Percentiles rank a stretch among this genome's conserved stretches.
These are phyloP conservation scores for Dicrurus megarhynchus DNA, from an alignment of 2,113 vertebrate genomes.

Conservation along the genomic window DNA sequence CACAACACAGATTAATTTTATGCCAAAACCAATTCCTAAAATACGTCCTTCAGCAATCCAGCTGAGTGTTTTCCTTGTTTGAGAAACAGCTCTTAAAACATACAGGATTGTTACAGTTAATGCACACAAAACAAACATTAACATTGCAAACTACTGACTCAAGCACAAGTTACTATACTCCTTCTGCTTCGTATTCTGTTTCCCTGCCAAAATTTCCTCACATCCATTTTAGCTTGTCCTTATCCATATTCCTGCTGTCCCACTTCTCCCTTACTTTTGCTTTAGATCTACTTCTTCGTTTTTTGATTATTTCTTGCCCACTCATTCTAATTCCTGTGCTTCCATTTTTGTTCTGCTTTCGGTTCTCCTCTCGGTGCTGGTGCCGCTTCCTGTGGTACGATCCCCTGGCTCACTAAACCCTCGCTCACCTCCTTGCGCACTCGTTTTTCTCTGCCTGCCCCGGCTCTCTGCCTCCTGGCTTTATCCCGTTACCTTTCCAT, in stretches of 20 bases:
- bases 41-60: not conserved
- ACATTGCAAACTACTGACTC: not conserved
- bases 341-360: conserved; percentile 12
- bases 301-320: not conserved
- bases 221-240: not conserved
- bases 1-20: not conserved
- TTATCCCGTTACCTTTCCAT: not conserved
- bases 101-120: not conserved
- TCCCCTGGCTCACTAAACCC: not conserved
- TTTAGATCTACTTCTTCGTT: not conserved
- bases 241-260: not conserved
- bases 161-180: not conserved
- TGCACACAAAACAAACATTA: not conserved
- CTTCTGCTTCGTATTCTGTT: not conserved
- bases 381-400: not conserved
- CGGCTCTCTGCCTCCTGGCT: not conserved
- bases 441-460: not conserved
- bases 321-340: not conserved
- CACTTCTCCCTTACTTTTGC: not conserved
- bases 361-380: not conserved
- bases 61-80: not conserved
- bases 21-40: not conserved
- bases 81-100: not conserved
- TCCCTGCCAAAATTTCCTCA: not conserved
- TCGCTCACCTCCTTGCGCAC: not conserved